These are phyloP conservation scores for Spondyliosoma cantharus DNA, from an alignment of 2,797 vertebrate species.

Conservation along the genomic window DNA sequence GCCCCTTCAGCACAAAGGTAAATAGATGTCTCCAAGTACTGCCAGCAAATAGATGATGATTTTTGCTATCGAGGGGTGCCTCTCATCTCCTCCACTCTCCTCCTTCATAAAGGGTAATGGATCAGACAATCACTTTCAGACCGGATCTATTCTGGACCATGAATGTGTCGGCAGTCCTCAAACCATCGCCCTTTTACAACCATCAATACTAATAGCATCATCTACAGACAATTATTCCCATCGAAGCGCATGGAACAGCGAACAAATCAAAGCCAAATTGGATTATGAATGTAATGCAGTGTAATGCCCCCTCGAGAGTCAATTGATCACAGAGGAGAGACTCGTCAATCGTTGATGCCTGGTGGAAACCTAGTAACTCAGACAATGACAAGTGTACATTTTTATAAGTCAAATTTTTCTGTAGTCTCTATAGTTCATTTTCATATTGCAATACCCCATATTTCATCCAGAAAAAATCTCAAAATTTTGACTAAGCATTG, in stretches of 20 bases:
- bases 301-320: constrained; percentile 82
- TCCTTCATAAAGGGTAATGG: constrained; percentile 83
- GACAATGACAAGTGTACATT: constrained; percentile 61
- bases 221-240: constrained; percentile 86
- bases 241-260: constrained; percentile 83
- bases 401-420: constrained; percentile 24
- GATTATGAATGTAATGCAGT: constrained; percentile 87
- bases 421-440: constrained; percentile 20
- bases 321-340: constrained; percentile 85
- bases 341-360: constrained; percentile 81
- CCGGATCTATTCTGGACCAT: constrained; percentile 82
- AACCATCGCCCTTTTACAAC: constrained; percentile 82
- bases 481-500: neutral
- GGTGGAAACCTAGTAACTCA: constrained; percentile 69
- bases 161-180: constrained; percentile 83
- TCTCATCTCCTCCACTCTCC: constrained; percentile 64
- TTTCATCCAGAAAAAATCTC: neutral
- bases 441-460: neutral
- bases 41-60: constrained; percentile 63
- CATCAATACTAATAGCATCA: constrained; percentile 88
- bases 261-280: constrained; percentile 87
- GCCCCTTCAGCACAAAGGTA: constrained; percentile 47
- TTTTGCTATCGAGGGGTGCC: constrained; percentile 64
- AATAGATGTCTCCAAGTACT: constrained; percentile 58
- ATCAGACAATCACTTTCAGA: constrained; percentile 82